Evolutionary conservation across 2,113 vertebrate genomes (phyloP).

Genomic region (Oncorhynchus kisutch): DNA sequence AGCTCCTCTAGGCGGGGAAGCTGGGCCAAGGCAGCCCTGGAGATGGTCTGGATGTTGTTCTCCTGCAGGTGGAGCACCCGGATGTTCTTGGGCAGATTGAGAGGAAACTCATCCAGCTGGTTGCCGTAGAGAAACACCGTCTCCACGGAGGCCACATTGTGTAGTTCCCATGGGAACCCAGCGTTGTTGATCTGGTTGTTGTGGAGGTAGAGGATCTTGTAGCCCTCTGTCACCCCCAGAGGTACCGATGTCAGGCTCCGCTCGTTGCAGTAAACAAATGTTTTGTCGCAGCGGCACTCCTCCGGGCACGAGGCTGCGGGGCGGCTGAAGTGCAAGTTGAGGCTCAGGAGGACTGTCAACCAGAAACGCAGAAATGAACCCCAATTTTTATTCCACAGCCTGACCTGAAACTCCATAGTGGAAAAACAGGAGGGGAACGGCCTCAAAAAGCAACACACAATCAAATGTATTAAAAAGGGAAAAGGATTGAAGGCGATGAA

Average conservation of each 20-base stretch:
- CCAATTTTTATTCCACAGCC: slow-evolving; percentile 85
- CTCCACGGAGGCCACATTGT: slow-evolving; percentile 89
- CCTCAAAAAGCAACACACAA: slow-evolving; percentile 27
- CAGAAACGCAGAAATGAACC: slow-evolving; percentile 84
- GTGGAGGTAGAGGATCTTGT: slow-evolving; percentile 94
- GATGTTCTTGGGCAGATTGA: slow-evolving; percentile 95
- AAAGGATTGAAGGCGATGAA: slow-evolving; percentile 32
- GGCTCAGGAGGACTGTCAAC: slow-evolving; percentile 86
- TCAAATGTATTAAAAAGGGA: no score
- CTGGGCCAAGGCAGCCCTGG: slow-evolving; percentile 90
- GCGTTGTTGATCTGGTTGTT: slow-evolving; percentile 99
- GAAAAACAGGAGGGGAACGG: slow-evolving; percentile 48
- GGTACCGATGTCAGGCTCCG: slow-evolving; percentile 98
- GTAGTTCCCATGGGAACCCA: slow-evolving; percentile 93
- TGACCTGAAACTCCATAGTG: slow-evolving; percentile 89
- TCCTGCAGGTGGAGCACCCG: slow-evolving; percentile 92
- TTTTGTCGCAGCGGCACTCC: slow-evolving; percentile 93
- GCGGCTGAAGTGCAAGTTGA: slow-evolving; percentile 81
- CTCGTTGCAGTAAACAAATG: slow-evolving; percentile 97
- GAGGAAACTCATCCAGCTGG: slow-evolving; percentile 94
- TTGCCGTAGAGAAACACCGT: slow-evolving; percentile 95
- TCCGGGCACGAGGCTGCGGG: slow-evolving; percentile 82
- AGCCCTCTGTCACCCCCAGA: slow-evolving; percentile 94
- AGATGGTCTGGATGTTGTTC: slow-evolving; percentile 99
- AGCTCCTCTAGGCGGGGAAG: slow-evolving; percentile 90